A percentile compares a stretch with the other conserved stretches of the same genome.
phyloP scores from a whole-genome alignment of 2,113 vertebrate species.

The Corydoras sp. region DNA sequence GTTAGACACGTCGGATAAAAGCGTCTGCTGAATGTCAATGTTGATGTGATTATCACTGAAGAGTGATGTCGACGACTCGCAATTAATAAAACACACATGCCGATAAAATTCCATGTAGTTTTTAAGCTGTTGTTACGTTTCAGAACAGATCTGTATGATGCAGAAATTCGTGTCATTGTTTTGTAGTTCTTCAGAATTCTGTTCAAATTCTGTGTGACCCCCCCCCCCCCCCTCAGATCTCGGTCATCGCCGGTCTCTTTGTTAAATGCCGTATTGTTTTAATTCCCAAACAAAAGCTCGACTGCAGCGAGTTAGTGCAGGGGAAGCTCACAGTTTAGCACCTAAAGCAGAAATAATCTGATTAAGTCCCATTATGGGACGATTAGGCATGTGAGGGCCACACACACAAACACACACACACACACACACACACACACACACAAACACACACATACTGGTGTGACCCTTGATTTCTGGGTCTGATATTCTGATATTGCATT shows the following conservation, averaged over 20 bases:
- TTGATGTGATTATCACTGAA: no score
- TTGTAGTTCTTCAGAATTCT: neutral
- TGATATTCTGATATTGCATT: no score
- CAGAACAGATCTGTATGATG: neutral
- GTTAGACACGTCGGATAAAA: no score
- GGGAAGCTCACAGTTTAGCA: constrained; percentile 30
- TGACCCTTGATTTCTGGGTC: no score
- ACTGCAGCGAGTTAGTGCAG: constrained; percentile 41
- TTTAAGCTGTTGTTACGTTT: no score
- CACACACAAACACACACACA: neutral
- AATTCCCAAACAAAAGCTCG: constrained; percentile 57
- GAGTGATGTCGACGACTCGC: no score
- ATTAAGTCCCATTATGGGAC: constrained; percentile 47
- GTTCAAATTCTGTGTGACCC: neutral
- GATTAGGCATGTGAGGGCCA: constrained; percentile 36
- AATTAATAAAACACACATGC: no score
- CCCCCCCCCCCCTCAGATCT: no score
- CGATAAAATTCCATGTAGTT: no score
- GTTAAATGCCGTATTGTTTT: constrained; percentile 45
- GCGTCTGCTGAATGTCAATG: no score
- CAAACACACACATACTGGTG: neutral
- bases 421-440: no score
- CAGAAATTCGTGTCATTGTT: neutral
- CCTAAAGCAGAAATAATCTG: constrained; percentile 57
- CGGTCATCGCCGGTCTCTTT: neutral